A percentile compares a stretch with the other conserved stretches of the same genome.
Conservation (phyloP, 2,797 vertebrate genomes). For the Phoeniculus purpureus region DNA sequence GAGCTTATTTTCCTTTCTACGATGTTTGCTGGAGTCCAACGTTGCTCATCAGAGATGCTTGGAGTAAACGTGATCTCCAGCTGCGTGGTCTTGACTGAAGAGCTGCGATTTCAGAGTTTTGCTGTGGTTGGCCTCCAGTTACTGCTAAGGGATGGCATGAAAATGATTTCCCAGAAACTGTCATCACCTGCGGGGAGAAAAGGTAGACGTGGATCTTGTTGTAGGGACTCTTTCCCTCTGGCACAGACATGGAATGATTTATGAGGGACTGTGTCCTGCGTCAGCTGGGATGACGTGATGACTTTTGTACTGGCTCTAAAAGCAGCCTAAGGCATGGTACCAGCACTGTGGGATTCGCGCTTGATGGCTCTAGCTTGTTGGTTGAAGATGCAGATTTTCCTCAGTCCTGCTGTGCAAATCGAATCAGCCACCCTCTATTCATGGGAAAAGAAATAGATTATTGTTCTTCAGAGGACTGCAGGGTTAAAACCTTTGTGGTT, state of each 20-base stretch:
- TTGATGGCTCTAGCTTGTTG: not conserved
- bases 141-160: not conserved
- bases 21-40: not conserved
- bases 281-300: not conserved
- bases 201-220: not conserved
- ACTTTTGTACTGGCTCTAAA: not conserved
- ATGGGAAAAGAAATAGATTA: not conserved
- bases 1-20: not conserved
- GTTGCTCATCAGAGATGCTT: not conserved
- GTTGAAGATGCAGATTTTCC: not conserved
- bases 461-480: not conserved
- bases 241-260: not conserved
- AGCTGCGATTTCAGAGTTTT: not conserved
- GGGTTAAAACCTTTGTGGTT: not conserved
- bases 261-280: not conserved
- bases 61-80: not conserved
- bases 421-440: not conserved
- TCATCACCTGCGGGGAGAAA: not conserved
- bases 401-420: fast-evolving
- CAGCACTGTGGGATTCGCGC: not conserved
- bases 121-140: not conserved
- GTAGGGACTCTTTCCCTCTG: not conserved
- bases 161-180: not conserved
- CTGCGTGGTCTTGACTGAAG: not conserved
- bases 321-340: not conserved